Base-by-base conservation (phyloP, 2,797 vertebrate species). In the Coilia nasus region DNA sequence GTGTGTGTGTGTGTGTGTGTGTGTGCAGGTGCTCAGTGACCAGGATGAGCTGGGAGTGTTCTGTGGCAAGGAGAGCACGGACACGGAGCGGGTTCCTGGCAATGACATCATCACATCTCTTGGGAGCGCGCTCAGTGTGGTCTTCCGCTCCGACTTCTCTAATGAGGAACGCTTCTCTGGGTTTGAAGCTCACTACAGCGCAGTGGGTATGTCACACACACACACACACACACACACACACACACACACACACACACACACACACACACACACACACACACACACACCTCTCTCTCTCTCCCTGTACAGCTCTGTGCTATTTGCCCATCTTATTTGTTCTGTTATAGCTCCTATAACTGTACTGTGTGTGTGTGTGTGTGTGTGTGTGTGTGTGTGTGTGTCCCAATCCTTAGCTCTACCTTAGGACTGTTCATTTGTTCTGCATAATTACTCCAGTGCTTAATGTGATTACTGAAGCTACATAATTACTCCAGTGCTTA, bases 101-200 rank as follows among this genome's bases (percentile, higher is more conserved):
- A 94, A 94, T 85, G 94, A 94, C 87, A 88, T 96, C 60, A 94
- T 98, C 88, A 89, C 92, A 0, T 97, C 97, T 15, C 96, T 96
- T 0, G 92, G 95, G 6, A 96, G 94, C 86, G 94, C 92, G 81
- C 95, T 99, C 89, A 96, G 95, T 0, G 80, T 99, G 17, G 91
- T 93, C 0, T 99, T 99, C 93, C 91, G 88, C 85, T 98, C 98
- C 0, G 98, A 99, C 93, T 99, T 98, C 94, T 99, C 98, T 87
- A 96, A 99, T 0, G 98, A 99, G 92, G 97, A 99, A 75, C 94
- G 96, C 11, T 97, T 96, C 94, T 96, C 96, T 0, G 98, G 98
- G 2, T 99, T 99, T 1, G 93, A 95, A 12, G 97, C 97, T 19
- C 98, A 99, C 91, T 99, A 98, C 91, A 96, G 96, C 0, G 97